Conservation (phyloP, 2,888 invertebrate genomes). For the Neoitamus cyanurus region DNA sequence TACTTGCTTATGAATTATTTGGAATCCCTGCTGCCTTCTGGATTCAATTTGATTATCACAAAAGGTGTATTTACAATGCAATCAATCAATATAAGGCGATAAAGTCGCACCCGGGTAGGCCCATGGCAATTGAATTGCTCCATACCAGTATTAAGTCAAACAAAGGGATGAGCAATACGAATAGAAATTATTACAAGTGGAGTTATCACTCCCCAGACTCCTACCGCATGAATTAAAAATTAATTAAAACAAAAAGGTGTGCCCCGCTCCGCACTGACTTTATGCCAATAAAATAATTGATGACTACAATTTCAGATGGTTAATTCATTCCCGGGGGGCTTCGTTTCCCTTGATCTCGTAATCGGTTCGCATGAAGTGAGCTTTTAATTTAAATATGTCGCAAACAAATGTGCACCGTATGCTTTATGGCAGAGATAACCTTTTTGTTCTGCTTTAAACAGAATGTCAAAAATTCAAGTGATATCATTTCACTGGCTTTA, state of each 20-base stretch:
- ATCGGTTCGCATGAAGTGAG: not conserved
- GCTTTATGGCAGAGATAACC: not conserved
- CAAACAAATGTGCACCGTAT: not conserved
- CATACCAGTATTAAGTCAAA: not conserved
- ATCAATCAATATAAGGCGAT: not conserved
- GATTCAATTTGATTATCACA: not conserved
- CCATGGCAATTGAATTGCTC: not conserved
- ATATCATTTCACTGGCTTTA: not conserved
- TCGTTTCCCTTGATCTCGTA: not conserved
- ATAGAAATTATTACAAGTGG: not conserved
- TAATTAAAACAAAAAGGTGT: not conserved
- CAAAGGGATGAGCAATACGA: not conserved
- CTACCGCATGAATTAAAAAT: not conserved
- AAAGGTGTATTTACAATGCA: not conserved
- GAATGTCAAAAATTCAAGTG: not conserved
- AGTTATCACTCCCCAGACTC: not conserved
- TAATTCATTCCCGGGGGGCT: not conserved
- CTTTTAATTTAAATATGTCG: not conserved
- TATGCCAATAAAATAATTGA: not conserved
- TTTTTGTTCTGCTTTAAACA: not conserved
- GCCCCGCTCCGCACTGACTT: not conserved
- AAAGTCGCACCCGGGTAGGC: not conserved
- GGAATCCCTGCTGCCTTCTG: not conserved
- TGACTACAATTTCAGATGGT: not conserved
- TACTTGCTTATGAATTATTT: not conserved